A percentile compares a stretch with the other conserved stretches of the same genome.
Conservation (phyloP, 1,140 invertebrate genomes). For the Aphaenogaster ashmeadi region DNA sequence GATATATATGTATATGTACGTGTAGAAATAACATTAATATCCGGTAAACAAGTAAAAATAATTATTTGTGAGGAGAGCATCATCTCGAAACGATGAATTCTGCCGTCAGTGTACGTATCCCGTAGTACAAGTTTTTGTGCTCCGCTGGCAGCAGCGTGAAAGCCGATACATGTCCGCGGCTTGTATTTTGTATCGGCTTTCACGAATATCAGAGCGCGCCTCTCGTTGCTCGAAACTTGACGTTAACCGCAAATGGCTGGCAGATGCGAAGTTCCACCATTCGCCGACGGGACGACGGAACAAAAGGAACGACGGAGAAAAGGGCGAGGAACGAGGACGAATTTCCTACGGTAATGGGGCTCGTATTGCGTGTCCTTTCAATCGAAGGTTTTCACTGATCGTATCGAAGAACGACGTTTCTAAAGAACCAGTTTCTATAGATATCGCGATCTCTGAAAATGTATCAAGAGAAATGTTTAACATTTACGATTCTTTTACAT, state of each 20-base stretch:
- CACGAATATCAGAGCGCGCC: conserved; percentile 59
- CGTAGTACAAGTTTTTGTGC: conserved; percentile 52
- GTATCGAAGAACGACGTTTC: conserved; percentile 41
- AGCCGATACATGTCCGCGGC: conserved; percentile 63
- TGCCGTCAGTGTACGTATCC: conserved; percentile 43
- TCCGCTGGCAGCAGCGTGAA: conserved; percentile 41
- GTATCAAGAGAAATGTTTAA: not conserved
- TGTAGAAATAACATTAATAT: not conserved
- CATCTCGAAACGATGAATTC: conserved; percentile 31
- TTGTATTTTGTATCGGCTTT: conserved; percentile 70
- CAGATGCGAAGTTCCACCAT: conserved; percentile 63
- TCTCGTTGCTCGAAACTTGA: conserved; percentile 56
- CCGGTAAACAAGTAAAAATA: conserved; percentile 4
- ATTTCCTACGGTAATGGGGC: conserved; percentile 55
- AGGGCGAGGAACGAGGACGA: conserved; percentile 47
- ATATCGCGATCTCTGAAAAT: conserved; percentile 14
- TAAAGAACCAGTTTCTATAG: conserved; percentile 33
- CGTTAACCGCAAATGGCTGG: conserved; percentile 68
- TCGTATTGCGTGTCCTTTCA: conserved; percentile 58
- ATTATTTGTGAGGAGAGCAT: not conserved
- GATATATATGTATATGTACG: not conserved
- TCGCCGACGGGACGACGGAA: conserved; percentile 36
- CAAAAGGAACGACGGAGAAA: conserved; percentile 38
- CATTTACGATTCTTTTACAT: conserved; percentile 9
- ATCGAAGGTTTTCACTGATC: conserved; percentile 53